Evolutionary conservation across 2,113 vertebrate genomes (phyloP), one percentile per base, ranked within the genome.

Genomic region (Bombycilla garrulus): DNA sequence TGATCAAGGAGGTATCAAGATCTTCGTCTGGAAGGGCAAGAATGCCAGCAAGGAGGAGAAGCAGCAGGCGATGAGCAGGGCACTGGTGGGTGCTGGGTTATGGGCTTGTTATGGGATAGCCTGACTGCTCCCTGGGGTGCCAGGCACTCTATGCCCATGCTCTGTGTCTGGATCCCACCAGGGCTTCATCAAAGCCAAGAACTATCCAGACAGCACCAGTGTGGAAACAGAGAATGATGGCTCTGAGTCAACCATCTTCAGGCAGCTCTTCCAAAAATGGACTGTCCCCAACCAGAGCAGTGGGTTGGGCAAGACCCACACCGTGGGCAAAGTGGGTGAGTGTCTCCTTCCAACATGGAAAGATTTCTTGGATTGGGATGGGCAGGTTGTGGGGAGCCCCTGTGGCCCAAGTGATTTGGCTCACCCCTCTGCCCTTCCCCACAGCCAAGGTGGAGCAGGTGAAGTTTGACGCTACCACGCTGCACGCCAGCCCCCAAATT

Each of bases 201-300:
- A 98, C 84, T 99, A 99, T 83, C 97, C 98, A 0, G 15, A 22
- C 0, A 98, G 95, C 92, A 99, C 98, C 2, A 97, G 97, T 0
- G 97, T 99, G 67, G 98, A 98, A 95, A 96, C 95, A 1, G 98
- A 98, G 91, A 99, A 98, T 0, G 99, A 99, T 2, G 98, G 98
- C 10, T 98, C 98, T 0, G 99, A 99, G 87, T 99, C 99, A 0
- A 64, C 98, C 0, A 1, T 98, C 38, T 99, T 99, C 62, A 98
- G 98, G 90, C 99, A 99, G 86, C 98, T 99, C 50, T 99, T 99
- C 95, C 98, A 99, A 91, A 98, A 98, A 88, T 99, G 98, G 99
- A 98, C 98, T 2, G 36, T 98, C 24, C 98, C 98, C 51, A 94
- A 18, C 40, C 97, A 97, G 88, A 98, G 54, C 33, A 84, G 69